Base-by-base conservation (phyloP, 2,888 invertebrate species). In the Brenthis daphne region DNA sequence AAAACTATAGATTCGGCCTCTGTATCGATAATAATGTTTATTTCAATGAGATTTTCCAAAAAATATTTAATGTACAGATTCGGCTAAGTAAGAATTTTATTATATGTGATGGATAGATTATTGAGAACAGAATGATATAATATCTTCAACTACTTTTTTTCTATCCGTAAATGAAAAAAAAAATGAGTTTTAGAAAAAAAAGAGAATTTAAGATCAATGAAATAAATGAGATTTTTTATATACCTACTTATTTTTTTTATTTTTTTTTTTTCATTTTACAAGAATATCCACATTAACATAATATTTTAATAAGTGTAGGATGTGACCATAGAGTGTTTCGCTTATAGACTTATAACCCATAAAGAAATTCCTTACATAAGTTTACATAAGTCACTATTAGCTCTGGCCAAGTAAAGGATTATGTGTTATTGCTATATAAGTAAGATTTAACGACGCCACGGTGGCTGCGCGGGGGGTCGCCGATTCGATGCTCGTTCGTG, bases 401-500 rank as follows among this genome's bases (percentile, higher is more conserved):
- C 37, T 8, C 1, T 43, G 11, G 37, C 16, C 51, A 53, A 16
- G 51, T 53, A 53, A 8, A 53, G 51, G n/a, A 16, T 53, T 53
- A 53, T 53, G 16, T 53, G 51, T 53, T 53, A 53, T 53, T 16
- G 14, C 51, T 53, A 53, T 53, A 53, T 53, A 53, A 16, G 51
- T 53, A 16, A 53, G 8, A 16, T 53, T 53, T 53, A 16, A 53
- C 51, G 51, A 53, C 16, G 51, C n/a, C 16, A 16, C 51, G 3
- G n/a, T 16, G 14, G n/a, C 51, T 53, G 20, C 2, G 63, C 63
- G 57, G 66, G 55, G 58, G 66, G 66, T 67, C 60, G 58, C 14
- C n/a, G 66, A 53, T 67, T 67, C 54, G 66, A 43, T 47, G 66
- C 53, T 43, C 37, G 37, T 11, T 53, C 54, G 54, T 64, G 54